Conservation (phyloP, 2,113 vertebrate species). For the Tenebrosternarchus preto region DNA sequence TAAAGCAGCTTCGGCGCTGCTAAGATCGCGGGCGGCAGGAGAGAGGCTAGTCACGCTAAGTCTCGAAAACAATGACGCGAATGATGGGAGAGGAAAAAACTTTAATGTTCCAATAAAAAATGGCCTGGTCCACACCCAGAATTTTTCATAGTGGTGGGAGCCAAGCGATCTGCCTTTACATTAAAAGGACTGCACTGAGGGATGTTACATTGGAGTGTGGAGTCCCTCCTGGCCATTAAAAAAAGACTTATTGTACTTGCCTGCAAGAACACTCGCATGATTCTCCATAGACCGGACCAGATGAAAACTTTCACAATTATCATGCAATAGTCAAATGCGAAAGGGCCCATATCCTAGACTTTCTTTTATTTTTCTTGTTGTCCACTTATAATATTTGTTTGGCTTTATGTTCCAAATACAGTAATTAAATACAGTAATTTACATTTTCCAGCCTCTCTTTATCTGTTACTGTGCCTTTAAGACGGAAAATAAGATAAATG, state of each 20-base stretch:
- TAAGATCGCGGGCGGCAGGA: slow-evolving; percentile 20
- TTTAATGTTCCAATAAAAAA: slow-evolving; percentile 45
- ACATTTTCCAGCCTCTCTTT: too few species aligned
- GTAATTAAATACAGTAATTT: too few species aligned
- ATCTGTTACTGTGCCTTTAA: too few species aligned
- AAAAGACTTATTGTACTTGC: background rate
- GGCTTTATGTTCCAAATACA: too few species aligned
- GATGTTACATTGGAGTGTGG: background rate
- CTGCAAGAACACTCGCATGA: too few species aligned
- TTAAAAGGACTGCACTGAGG: background rate
- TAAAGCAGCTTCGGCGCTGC: background rate
- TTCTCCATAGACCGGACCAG: slow-evolving; percentile 51
- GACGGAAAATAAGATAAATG: too few species aligned
- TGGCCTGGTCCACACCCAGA: slow-evolving; percentile 43
- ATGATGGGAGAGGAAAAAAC: slow-evolving; percentile 18
- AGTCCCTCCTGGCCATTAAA: slow-evolving; percentile 20
- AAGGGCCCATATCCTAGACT: too few species aligned
- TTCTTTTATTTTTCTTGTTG: too few species aligned
- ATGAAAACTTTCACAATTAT: slow-evolving; percentile 64
- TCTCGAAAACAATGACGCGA: slow-evolving; percentile 17
- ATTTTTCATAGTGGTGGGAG: slow-evolving; percentile 35
- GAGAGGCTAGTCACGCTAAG: slow-evolving; percentile 35
- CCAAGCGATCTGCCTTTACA: slow-evolving; percentile 18
- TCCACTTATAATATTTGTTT: too few species aligned
- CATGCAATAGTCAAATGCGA: slow-evolving; percentile 40